Conservation (phyloP, 1,140 invertebrate genomes). For the Parapsyche elsis region DNA sequence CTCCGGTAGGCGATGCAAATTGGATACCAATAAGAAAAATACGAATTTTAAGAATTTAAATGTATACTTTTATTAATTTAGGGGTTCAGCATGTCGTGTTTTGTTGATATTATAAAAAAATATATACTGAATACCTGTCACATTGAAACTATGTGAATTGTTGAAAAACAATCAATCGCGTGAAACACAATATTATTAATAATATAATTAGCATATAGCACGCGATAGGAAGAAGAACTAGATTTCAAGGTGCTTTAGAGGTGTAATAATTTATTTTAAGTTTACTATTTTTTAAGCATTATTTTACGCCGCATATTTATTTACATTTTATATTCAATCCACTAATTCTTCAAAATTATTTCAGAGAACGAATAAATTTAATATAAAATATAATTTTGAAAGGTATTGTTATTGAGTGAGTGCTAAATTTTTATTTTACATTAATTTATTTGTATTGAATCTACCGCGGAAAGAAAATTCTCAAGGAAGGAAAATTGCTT, state of each 20-base stretch:
- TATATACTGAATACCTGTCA: background rate
- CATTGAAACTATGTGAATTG: background rate
- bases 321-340: too few species aligned
- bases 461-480: background rate
- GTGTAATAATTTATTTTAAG: background rate
- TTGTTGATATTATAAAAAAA: too few species aligned
- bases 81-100: too few species aligned
- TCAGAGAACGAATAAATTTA: too few species aligned
- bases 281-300: background rate
- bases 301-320: background rate
- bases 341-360: too few species aligned
- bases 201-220: background rate
- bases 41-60: too few species aligned
- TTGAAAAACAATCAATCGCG: background rate
- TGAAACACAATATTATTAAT: background rate
- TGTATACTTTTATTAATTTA: too few species aligned
- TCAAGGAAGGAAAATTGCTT: background rate
- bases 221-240: slow-evolving; percentile 11
- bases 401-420: background rate
- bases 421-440: background rate
- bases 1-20: background rate
- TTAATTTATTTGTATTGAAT: background rate
- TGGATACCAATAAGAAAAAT: too few species aligned
- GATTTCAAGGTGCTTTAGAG: slow-evolving; percentile 1
- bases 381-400: background rate